phyloP scores from a whole-genome alignment of 2,797 vertebrate genomes.

The Gymnopithys bicolor region DNA sequence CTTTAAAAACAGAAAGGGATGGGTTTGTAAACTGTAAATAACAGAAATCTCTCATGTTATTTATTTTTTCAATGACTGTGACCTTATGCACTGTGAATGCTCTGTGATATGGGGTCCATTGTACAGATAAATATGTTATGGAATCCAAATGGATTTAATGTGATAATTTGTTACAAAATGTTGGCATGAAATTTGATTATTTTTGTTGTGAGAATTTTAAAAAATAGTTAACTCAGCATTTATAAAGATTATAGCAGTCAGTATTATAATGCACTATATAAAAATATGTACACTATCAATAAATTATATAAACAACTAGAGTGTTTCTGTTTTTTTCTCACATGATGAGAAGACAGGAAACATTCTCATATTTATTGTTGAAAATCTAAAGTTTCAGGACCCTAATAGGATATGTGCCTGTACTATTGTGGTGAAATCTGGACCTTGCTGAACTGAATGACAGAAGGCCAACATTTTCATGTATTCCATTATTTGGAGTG shows the following conservation, averaged over 20 bases:
- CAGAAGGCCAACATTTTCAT: neutral
- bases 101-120: slow-evolving; percentile 90
- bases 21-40: slow-evolving; percentile 77
- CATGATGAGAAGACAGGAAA: neutral
- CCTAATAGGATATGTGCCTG: no score
- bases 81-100: slow-evolving; percentile 99
- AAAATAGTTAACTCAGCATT: slow-evolving; percentile 77
- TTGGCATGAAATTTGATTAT: slow-evolving; percentile 77
- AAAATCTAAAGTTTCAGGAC: slow-evolving; percentile 4
- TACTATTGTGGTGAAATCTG: neutral
- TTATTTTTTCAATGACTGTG: slow-evolving; percentile 89
- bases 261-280: slow-evolving; percentile 75
- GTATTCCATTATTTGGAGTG: neutral
- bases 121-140: slow-evolving; percentile 82
- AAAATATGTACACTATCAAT: slow-evolving; percentile 66
- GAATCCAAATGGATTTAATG: slow-evolving; percentile 80
- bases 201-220: slow-evolving; percentile 77
- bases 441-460: neutral
- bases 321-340: neutral
- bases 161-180: slow-evolving; percentile 77
- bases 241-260: slow-evolving; percentile 75
- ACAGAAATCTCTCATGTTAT: slow-evolving; percentile 75
- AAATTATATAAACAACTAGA: slow-evolving; percentile 63
- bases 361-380: neutral
- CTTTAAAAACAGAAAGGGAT: slow-evolving; percentile 65